Base-by-base conservation (phyloP, 2,888 invertebrate genomes). In the Idaea dimidiata region DNA sequence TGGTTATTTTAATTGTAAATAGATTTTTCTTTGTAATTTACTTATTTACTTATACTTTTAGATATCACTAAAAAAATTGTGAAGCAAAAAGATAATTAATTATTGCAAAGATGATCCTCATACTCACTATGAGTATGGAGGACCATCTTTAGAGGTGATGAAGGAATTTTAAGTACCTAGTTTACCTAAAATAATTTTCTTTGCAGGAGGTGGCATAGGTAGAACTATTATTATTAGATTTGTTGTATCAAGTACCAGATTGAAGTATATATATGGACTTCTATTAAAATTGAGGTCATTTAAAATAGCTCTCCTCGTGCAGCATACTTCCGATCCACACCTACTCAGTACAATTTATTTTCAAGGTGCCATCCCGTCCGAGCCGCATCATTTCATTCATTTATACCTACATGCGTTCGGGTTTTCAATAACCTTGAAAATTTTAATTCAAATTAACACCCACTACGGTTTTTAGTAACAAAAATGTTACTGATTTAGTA, bases 391-490 rank as follows among this genome's bases (percentile, higher is more conserved):
- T 84, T 83, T 82, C 79, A 79, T 84, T 73, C 83, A 80, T 24
- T 24, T 24, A 24, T 24, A 24, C 24, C 24, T 76, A 77, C 77
- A 75, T 80, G 77, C 69, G 76, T 76, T 81, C 80, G 79, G 82
- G 79, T 82, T 43, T 78, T 75, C 68, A 72, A 77, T 91, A 91
- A 91, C 91, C 91, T 91, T 91, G 91, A 90, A 88, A 82, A 73
- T 72, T 75, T 76, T 61, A 72, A 71, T 63, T 63, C 32, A 43
- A 18, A 33, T 0, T 53, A 59, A 62, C 62, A 24, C 59, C 54
- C 43, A 59, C 24, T 17, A 17, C 56, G 17, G 56, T 56, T 17
- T 60, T 61, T 57, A 64, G 33, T 10, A 17, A 62, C 43, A 18
- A 57, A 17, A 43, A 43, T 14, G 43, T 43, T 10, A 2, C 10